These are phyloP conservation scores for Pteronotus mesoamericanus DNA, from an alignment of 2,797 vertebrate species.

Conservation along the genomic window DNA sequence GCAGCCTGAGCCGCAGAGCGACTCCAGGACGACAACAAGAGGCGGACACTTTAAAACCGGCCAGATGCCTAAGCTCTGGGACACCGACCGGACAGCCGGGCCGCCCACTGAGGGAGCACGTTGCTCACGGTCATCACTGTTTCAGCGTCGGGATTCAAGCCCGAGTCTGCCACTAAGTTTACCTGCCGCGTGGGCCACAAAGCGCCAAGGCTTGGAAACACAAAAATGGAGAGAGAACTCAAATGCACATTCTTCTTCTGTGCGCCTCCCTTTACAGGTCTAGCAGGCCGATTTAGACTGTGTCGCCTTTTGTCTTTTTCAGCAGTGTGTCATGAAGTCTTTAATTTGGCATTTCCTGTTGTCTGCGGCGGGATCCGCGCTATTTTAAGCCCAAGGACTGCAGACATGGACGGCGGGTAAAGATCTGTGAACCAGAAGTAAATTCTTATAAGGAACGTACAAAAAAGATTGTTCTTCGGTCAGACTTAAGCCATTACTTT, in stretches of 20 bases:
- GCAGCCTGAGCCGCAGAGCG: neutral
- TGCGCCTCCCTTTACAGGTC: conserved; percentile 69
- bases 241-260: conserved; percentile 48
- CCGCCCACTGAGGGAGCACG: neutral
- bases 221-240: neutral
- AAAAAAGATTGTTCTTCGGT: conserved; percentile 87
- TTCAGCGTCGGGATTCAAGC: conserved; percentile 40
- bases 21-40: neutral
- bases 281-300: conserved; percentile 80
- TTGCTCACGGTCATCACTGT: neutral
- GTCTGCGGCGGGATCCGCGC: conserved; percentile 81
- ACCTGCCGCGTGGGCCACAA: conserved; percentile 51
- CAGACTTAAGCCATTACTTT: conserved; percentile 90
- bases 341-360: conserved; percentile 85
- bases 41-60: neutral
- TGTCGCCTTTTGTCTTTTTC: conserved; percentile 84
- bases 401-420: conserved; percentile 84
- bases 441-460: conserved; percentile 86
- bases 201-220: neutral
- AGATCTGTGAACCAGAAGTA: conserved; percentile 88
- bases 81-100: neutral
- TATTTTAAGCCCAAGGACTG: conserved; percentile 81
- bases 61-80: neutral
- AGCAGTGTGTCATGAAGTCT: conserved; percentile 81
- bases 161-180: conserved; percentile 49